Evolutionary conservation across 1,140 invertebrate genomes (phyloP).

Genomic region (Ceratina australensis): DNA sequence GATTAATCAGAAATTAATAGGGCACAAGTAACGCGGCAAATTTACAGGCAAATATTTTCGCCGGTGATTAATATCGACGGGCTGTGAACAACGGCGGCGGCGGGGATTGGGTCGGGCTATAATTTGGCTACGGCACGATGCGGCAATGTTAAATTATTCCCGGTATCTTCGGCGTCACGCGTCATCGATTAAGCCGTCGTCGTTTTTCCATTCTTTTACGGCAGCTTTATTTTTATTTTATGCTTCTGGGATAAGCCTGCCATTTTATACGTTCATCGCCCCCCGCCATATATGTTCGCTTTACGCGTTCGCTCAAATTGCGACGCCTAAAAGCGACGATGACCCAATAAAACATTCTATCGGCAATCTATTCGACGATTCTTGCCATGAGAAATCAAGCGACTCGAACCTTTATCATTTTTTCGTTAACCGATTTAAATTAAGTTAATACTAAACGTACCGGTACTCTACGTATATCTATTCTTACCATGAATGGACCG

Average conservation of each 20-base stretch:
- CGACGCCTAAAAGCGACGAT: background rate
- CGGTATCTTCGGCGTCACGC: slow-evolving; percentile 16
- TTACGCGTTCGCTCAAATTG: background rate
- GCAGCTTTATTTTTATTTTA: background rate
- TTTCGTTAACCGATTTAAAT: too few species aligned
- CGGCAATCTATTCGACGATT: too few species aligned
- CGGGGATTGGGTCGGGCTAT: background rate
- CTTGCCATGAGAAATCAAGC: too few species aligned
- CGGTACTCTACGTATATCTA: too few species aligned
- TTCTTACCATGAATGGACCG: too few species aligned
- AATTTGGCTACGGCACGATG: slow-evolving; percentile 2
- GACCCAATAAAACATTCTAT: too few species aligned
- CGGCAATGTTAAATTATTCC: slow-evolving; percentile 26
- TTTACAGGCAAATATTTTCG: slow-evolving; percentile 43
- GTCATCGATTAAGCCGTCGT: slow-evolving; percentile 21
- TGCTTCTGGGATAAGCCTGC: background rate
- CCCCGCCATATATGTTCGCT: too few species aligned
- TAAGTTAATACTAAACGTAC: too few species aligned
- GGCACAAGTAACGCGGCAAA: slow-evolving; percentile 37
- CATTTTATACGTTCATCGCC: background rate
- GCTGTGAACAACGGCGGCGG: background rate
- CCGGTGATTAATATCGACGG: slow-evolving; percentile 28
- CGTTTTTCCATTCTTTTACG: background rate
- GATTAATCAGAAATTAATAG: slow-evolving; percentile 45
- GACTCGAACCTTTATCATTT: too few species aligned